Base-by-base conservation (phyloP, 2,797 vertebrate species). In the Sebastiscus tertius region DNA sequence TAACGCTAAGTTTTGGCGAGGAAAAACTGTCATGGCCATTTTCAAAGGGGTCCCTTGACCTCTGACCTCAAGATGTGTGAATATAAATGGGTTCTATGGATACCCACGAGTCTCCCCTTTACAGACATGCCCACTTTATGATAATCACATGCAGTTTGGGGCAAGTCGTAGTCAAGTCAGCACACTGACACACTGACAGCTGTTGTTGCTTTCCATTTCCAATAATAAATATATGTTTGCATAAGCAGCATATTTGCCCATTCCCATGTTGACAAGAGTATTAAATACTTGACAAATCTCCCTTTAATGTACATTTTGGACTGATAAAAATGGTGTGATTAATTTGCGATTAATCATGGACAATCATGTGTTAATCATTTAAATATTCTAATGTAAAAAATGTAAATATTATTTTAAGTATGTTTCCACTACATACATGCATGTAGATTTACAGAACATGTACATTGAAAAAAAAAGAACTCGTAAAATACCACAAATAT, bases 251-350 rank as follows among this genome's bases (percentile, higher is more conserved):
- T 49, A 49, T 49, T 0, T 49, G 18, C 1, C 46, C 16, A 0
- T 18, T 49, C 46, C 46, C 46, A 49, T 49, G 46, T 49, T 49
- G 18, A 49, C 18, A 49, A 49, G 18, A 49, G 46, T 49, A 49
- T 49, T 49, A 49, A 49, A 49, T 49, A 49, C 4, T 49, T 49
- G 46, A 49, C 46, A 49, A 49, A 49, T 49, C 46, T 20, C 18
- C 46, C 46, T 52, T 49, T 52, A 52, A 52, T 0, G 46, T 52
- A 52, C 8, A 52, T 52, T 52, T 52, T n/a, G 46, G 18, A 52
- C 18, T 1, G 4, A n/a, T 20, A n/a, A 0, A 52, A 52, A 52
- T 18, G 0, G 42, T 49, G 46, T 2, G 46, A 52, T 49, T 49
- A 49, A 49, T 49, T 49, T 49, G 46, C 0, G 18, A 49, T 4